Evolutionary conservation across 92 coral and sea anemone species (phyloP).

Genomic region (Isaurus tuberculatus): DNA sequence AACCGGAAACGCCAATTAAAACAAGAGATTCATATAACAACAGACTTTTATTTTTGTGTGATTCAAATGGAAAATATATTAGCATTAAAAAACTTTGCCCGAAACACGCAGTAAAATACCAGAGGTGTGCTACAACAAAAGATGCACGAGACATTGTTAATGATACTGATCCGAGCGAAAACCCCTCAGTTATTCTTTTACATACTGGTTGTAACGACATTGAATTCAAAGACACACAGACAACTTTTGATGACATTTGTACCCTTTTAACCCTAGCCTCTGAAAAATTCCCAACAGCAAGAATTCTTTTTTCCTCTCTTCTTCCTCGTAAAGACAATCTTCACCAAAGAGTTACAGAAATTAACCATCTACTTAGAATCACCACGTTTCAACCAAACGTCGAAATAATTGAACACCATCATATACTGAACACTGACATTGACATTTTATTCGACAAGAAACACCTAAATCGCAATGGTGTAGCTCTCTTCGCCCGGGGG

Average conservation of each 20-base stretch:
- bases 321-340: conserved; percentile 1
- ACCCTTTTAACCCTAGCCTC: not conserved
- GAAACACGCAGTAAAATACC: not conserved
- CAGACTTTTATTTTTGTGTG: no score
- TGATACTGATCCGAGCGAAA: not conserved
- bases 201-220: conserved; percentile 22
- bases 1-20: no score
- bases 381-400: not conserved
- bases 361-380: not conserved
- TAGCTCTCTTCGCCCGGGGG: conserved; percentile 29
- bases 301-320: no score
- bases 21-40: no score
- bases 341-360: not conserved
- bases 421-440: not conserved
- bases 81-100: no score
- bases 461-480: conserved; percentile 28
- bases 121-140: conserved; percentile 4
- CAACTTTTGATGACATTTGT: conserved; percentile 1
- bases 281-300: no score
- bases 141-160: not conserved
- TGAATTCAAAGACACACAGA: conserved; percentile 4
- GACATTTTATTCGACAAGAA: conserved; percentile 21
- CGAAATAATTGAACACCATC: conserved; percentile 23
- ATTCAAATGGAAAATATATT: no score
- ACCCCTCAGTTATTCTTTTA: not conserved